Conservation (phyloP, 2,113 vertebrate genomes). For the Cettia cetti region DNA sequence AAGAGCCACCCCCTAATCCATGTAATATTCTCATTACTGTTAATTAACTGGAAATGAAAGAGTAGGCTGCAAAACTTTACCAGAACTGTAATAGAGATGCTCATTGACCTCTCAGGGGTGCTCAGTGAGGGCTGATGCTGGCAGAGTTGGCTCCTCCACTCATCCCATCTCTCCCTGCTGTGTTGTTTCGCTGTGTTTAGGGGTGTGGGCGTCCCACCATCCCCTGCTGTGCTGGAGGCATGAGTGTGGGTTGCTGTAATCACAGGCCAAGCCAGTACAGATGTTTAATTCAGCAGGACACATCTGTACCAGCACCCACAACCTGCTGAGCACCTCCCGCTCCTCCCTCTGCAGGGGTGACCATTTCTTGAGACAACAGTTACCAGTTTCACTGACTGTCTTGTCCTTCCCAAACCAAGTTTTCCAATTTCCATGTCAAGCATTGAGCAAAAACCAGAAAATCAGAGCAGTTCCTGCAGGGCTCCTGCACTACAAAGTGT, state of each 20-base stretch:
- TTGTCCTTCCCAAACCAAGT: neutral
- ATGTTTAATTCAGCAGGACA: neutral
- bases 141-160: neutral
- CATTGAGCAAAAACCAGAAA: neutral
- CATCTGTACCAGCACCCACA: rapidly evolving
- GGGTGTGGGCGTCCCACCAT: neutral
- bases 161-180: rapidly evolving
- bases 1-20: neutral
- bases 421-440: neutral
- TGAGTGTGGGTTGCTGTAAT: rapidly evolving
- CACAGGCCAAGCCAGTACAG: rapidly evolving
- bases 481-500: neutral
- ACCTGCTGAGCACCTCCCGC: rapidly evolving
- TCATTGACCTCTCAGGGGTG: rapidly evolving
- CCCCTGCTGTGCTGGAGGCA: neutral
- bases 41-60: neutral
- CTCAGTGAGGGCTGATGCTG: neutral
- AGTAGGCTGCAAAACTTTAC: neutral
- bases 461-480: neutral
- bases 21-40: neutral
- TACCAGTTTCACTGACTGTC: neutral
- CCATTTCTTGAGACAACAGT: rapidly evolving
- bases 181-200: rapidly evolving
- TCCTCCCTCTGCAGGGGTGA: neutral
- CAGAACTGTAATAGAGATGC: neutral